Evolutionary conservation across 1,140 invertebrate genomes (phyloP).

Genomic region (Caenorhabditis remanei): DNA sequence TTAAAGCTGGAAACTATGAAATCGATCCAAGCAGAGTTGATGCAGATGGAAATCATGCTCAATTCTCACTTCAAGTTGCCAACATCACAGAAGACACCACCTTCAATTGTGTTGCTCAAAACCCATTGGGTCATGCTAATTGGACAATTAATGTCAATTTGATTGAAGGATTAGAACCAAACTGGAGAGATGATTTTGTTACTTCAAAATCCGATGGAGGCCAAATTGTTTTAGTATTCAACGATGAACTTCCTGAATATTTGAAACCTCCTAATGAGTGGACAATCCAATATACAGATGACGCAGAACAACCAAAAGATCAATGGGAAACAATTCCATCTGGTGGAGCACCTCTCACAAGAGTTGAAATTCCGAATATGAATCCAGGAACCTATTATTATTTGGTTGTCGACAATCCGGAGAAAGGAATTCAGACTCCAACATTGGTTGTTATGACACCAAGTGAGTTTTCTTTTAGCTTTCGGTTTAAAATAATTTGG

Average conservation of each 20-base stretch:
- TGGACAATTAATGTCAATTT: conserved; percentile 77
- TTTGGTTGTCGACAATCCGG: conserved; percentile 73
- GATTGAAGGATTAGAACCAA: conserved; percentile 68
- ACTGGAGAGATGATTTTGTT: conserved; percentile 72
- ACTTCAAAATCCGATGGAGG: conserved; percentile 72
- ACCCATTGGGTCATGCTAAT: conserved; percentile 76
- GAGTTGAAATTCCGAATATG: conserved; percentile 67
- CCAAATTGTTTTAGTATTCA: conserved; percentile 70
- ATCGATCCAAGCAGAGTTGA: conserved; percentile 75
- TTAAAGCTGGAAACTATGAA: conserved; percentile 73
- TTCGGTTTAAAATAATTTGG: conserved; percentile 5
- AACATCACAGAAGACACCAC: conserved; percentile 77
- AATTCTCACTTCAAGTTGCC: conserved; percentile 73
- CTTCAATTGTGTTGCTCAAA: conserved; percentile 76
- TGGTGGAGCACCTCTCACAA: conserved; percentile 68
- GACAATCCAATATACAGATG: conserved; percentile 74
- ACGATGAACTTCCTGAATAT: conserved; percentile 73
- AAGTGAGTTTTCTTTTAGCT: conserved; percentile 64
- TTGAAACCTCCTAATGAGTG: conserved; percentile 74
- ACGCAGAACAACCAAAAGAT: conserved; percentile 71
- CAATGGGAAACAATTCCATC: conserved; percentile 72
- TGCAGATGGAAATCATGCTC: conserved; percentile 65
- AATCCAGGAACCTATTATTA: conserved; percentile 74
- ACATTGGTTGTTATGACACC: conserved; percentile 72
- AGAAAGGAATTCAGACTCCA: conserved; percentile 73